Conservation (phyloP, 2,888 invertebrate species). For the Caenorhabditis doughertyi region DNA sequence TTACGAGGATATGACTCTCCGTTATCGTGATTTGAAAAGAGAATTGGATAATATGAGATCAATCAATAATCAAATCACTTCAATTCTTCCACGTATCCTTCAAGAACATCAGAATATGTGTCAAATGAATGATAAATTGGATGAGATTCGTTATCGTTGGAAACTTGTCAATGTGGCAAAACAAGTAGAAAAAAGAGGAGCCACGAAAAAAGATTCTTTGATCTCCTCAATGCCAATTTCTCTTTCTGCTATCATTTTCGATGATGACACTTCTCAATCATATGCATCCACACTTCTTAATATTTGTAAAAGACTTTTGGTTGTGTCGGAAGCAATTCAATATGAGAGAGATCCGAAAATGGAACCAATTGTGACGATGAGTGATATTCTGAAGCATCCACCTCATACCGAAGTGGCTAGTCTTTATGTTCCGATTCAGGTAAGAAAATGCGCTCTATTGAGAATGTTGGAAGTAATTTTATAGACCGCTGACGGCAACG, state of each 20-base stretch:
- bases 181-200: no score
- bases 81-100: neutral
- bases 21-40: constrained; percentile 31
- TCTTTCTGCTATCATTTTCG: constrained; percentile 22
- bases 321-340: constrained; percentile 20
- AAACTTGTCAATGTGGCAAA: constrained; percentile 1
- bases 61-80: neutral
- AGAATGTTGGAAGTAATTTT: no score
- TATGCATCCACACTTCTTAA: constrained; percentile 24
- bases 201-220: constrained; percentile 13
- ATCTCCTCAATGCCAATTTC: neutral
- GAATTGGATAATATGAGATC: neutral
- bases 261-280: constrained; percentile 1
- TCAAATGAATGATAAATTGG: constrained; percentile 48
- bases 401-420: constrained; percentile 10
- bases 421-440: constrained; percentile 15
- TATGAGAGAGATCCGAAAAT: constrained; percentile 26
- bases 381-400: constrained; percentile 9
- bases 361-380: constrained; percentile 28
- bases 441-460: no score
- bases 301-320: constrained; percentile 37
- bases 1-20: constrained; percentile 35
- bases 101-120: constrained; percentile 14
- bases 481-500: no score
- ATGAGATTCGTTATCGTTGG: constrained; percentile 22